A percentile compares a stretch with the other conserved stretches of the same genome.
phyloP scores from a whole-genome alignment of 1,140 invertebrate genomes.

The Drosophila orosa region DNA sequence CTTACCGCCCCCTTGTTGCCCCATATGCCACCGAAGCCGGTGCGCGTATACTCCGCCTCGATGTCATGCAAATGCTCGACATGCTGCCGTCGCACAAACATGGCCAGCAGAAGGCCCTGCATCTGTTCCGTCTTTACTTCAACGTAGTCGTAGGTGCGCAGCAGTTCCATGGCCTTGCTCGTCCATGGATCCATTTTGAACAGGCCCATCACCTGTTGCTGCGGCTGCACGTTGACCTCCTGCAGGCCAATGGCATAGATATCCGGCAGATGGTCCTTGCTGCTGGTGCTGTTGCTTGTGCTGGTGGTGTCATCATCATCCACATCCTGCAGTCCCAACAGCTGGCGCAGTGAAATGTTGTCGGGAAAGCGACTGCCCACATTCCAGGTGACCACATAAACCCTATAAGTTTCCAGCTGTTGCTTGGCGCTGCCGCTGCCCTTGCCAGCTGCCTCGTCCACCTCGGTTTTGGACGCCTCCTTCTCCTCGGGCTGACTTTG shows the following conservation, averaged over 20 bases:
- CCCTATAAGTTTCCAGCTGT: constrained; percentile 69
- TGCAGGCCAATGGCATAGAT: constrained; percentile 94
- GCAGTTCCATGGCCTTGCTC: constrained; percentile 88
- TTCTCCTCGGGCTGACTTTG: not conserved
- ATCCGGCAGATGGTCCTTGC: constrained; percentile 87
- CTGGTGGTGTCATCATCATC: constrained; percentile 45
- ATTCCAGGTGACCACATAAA: constrained; percentile 94
- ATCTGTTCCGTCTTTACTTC: constrained; percentile 91
- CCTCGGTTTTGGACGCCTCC: constrained; percentile 15
- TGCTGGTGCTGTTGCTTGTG: not conserved
- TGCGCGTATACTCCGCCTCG: constrained; percentile 93
- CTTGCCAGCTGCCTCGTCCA: constrained; percentile 27
- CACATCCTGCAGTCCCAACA: constrained; percentile 88
- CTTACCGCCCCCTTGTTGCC: constrained; percentile 98
- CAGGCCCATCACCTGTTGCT: constrained; percentile 92
- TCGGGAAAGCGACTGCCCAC: constrained; percentile 90
- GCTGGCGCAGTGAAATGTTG: constrained; percentile 87
- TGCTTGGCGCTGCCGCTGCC: constrained; percentile 39
- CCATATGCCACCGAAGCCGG: constrained; percentile 95
- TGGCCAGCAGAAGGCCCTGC: constrained; percentile 91
- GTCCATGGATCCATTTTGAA: constrained; percentile 95
- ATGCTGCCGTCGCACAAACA: constrained; percentile 92
- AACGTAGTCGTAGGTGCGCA: constrained; percentile 90
- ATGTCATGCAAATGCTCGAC: constrained; percentile 92
- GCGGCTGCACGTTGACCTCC: constrained; percentile 95